Conservation (phyloP, 2,797 vertebrate species). For the Gastrophryne carolinensis region DNA sequence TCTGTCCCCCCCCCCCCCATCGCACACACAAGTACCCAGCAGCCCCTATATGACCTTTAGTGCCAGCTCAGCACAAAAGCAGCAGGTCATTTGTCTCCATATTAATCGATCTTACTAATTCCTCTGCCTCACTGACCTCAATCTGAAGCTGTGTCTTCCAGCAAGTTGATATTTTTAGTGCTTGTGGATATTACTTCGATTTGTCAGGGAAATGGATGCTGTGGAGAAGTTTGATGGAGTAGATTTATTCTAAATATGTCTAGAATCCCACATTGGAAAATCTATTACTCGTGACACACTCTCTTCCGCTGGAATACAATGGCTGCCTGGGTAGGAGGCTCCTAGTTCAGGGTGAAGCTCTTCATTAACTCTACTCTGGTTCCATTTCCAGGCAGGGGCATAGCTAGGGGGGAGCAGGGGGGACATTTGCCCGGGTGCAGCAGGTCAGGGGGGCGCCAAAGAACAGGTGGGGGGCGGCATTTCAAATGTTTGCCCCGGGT, state of each 20-base stretch:
- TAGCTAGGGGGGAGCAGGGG: no score
- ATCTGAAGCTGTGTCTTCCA: slow-evolving; percentile 11
- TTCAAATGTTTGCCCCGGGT: no score
- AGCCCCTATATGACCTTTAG: slow-evolving; percentile 41
- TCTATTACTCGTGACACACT: no score
- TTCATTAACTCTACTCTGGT: no score
- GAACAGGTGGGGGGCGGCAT: no score
- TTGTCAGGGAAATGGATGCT: not conserved
- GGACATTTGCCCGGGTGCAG: no score
- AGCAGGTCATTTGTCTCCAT: slow-evolving; percentile 38
- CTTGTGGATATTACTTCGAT: not conserved
- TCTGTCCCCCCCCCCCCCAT: slow-evolving; percentile 1
- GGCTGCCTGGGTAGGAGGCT: no score
- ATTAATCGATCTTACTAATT: slow-evolving; percentile 45
- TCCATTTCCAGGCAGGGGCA: no score
- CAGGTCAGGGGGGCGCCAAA: no score
- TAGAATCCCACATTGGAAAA: not conserved
- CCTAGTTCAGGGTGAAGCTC: no score
- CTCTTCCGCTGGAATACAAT: no score
- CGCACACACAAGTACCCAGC: slow-evolving; percentile 18
- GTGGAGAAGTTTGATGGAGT: not conserved
- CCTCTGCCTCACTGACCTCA: slow-evolving; percentile 26
- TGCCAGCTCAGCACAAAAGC: slow-evolving; percentile 47
- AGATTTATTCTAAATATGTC: not conserved
- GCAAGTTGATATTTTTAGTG: slow-evolving; percentile 31